These are phyloP conservation scores for Monomorium pharaonis DNA, from an alignment of 1,140 invertebrate genomes.

Conservation along the genomic window DNA sequence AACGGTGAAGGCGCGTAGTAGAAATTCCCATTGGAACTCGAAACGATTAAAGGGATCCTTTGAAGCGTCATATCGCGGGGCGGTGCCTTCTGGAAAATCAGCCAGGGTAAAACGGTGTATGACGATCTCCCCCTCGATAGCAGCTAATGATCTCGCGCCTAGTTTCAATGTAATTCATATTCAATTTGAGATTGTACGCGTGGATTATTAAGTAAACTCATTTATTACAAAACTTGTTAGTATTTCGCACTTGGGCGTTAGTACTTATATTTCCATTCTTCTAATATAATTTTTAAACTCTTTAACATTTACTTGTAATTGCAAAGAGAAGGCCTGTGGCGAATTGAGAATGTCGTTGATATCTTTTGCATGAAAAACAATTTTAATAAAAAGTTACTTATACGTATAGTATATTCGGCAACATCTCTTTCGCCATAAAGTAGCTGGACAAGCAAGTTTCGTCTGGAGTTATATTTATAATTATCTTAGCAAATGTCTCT, in stretches of 20 bases:
- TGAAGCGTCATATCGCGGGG: slow-evolving; percentile 56
- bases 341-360: slow-evolving; percentile 6
- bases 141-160: slow-evolving; percentile 60
- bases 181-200: slow-evolving; percentile 29
- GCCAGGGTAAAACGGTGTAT: slow-evolving; percentile 47
- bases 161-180: slow-evolving; percentile 58
- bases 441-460: slow-evolving; percentile 12
- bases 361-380: neutral
- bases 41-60: slow-evolving; percentile 69
- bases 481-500: slow-evolving; percentile 43
- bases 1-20: slow-evolving; percentile 21
- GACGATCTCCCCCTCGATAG: slow-evolving; percentile 15
- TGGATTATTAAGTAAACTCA: slow-evolving; percentile 28
- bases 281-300: neutral
- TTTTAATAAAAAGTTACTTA: neutral
- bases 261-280: neutral
- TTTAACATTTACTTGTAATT: neutral
- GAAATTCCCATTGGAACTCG: slow-evolving; percentile 58
- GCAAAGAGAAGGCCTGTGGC: too few species aligned
- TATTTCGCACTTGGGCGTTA: neutral
- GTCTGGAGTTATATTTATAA: slow-evolving; percentile 41
- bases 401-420: neutral
- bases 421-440: neutral
- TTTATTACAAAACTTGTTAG: neutral
- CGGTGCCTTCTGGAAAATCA: slow-evolving; percentile 41